Conservation (phyloP, 1,140 invertebrate species). For the Drosophila auraria region DNA sequence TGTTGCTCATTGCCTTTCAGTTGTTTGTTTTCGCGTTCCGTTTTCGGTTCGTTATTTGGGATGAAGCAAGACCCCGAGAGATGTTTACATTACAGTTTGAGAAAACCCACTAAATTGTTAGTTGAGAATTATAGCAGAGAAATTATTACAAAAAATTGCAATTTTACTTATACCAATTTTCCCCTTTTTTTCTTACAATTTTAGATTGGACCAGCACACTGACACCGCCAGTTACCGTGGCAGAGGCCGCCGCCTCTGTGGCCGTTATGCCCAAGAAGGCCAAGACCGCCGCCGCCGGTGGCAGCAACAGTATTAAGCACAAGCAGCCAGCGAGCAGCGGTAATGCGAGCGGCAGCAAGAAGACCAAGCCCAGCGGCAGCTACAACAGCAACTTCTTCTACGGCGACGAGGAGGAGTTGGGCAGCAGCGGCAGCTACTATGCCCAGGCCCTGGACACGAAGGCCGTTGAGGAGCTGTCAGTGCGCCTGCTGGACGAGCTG, state of each 20-base stretch:
- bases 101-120: background rate
- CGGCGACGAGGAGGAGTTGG: constrained; percentile 38
- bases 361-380: constrained; percentile 50
- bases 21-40: constrained; percentile 39
- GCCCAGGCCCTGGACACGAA: constrained; percentile 53
- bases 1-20: constrained; percentile 52
- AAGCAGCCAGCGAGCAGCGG: constrained; percentile 51
- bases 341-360: constrained; percentile 46
- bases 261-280: constrained; percentile 61
- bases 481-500: constrained; percentile 90
- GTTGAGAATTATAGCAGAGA: background rate
- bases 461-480: constrained; percentile 87
- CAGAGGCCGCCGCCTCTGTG: constrained; percentile 37
- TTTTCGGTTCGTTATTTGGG: constrained; percentile 19
- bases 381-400: constrained; percentile 33
- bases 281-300: constrained; percentile 41
- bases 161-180: background rate
- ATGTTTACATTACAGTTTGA: constrained; percentile 3
- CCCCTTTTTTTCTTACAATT: constrained; percentile 8
- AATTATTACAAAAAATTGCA: background rate
- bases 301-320: constrained; percentile 59
- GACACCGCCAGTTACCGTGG: constrained; percentile 53
- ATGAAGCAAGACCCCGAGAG: constrained; percentile 2
- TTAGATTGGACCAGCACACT: constrained; percentile 83
- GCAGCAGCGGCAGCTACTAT: constrained; percentile 12